Base-by-base conservation (phyloP, 2,888 invertebrate genomes). In the Tetrapedia diversipes region DNA sequence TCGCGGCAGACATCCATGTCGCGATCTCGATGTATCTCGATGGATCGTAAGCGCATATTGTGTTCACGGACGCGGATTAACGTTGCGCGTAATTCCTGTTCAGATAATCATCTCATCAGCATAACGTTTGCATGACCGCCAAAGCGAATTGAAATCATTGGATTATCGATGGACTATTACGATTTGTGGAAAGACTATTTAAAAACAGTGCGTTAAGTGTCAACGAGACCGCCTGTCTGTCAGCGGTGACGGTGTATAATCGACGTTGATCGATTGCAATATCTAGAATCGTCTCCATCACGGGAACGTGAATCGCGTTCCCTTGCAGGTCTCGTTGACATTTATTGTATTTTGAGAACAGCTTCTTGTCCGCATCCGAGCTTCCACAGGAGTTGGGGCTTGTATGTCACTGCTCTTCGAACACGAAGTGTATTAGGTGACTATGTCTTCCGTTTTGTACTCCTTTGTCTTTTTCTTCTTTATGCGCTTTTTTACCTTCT, bases 341-440 rank as follows among this genome's bases (percentile, higher is more conserved):
- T 47, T 81, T 56, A 54, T 49, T 34, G 37, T 56, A 37, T n/a
- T 57, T 68, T 37, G 39, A 51, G 64, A 73, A 59, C 43, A 67
- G 67, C 63, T 71, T 73, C 34, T 63, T 57, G 70, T 57, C 56
- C 70, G 78, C 70, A 74, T 74, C 61, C 68, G 32, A 53, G 53
- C 53, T 53, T 53, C 54, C 57, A 67, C 65, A 72, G 77, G 67
- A 73, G 70, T 51, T 64, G 66, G 63, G 45, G 59, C 73, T 69
- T 60, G 61, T 68, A 37, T 69, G 56, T 69, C 66, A 60, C 59
- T 73, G 63, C 54, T 64, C 80, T 73, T 67, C 81, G 67, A 77
- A 63, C 80, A 45, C 72, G 66, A 81, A 69, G 63, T 66, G 68
- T 66, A 53, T 67, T 80, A 83, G 77, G 80, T 77, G 80, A 83